phyloP scores from a whole-genome alignment of 1,140 invertebrate genomes.

The Papilio helenus region DNA sequence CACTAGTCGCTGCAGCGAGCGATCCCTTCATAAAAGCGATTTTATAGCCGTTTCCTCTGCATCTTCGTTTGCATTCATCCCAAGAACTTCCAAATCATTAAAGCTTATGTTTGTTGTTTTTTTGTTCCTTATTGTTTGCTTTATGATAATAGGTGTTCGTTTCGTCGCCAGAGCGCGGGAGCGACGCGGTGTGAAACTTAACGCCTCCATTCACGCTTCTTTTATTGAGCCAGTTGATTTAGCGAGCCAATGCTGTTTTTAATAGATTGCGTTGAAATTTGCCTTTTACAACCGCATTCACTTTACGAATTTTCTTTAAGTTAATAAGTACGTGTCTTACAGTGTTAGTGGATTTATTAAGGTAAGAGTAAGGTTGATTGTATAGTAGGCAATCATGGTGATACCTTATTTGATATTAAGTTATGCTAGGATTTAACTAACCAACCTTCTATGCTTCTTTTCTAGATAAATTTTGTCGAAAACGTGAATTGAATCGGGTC shows the following conservation, averaged over 20 bases:
- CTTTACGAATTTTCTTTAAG: slow-evolving; percentile 52
- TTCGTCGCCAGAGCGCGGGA: slow-evolving; percentile 62
- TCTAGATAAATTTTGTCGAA: too few relatives aligned
- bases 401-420: neutral
- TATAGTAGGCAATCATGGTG: neutral
- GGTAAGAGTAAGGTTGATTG: neutral
- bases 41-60: slow-evolving; percentile 75
- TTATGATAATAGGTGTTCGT: slow-evolving; percentile 81
- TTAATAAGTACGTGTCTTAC: slow-evolving; percentile 48
- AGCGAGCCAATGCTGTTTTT: slow-evolving; percentile 70
- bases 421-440: too few relatives aligned
- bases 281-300: slow-evolving; percentile 51
- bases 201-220: slow-evolving; percentile 75
- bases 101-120: slow-evolving; percentile 75
- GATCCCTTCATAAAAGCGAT: slow-evolving; percentile 66
- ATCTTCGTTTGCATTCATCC: slow-evolving; percentile 74
- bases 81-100: slow-evolving; percentile 76
- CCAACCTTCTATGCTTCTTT: too few relatives aligned
- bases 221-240: slow-evolving; percentile 77
- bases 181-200: slow-evolving; percentile 78
- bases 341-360: neutral
- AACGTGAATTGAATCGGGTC: slow-evolving; percentile 24
- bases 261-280: slow-evolving; percentile 62
- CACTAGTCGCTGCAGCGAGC: neutral
- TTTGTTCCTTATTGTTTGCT: slow-evolving; percentile 76